Base-by-base conservation (phyloP, 2,888 invertebrate genomes). In the Cataglyphis cursor region DNA sequence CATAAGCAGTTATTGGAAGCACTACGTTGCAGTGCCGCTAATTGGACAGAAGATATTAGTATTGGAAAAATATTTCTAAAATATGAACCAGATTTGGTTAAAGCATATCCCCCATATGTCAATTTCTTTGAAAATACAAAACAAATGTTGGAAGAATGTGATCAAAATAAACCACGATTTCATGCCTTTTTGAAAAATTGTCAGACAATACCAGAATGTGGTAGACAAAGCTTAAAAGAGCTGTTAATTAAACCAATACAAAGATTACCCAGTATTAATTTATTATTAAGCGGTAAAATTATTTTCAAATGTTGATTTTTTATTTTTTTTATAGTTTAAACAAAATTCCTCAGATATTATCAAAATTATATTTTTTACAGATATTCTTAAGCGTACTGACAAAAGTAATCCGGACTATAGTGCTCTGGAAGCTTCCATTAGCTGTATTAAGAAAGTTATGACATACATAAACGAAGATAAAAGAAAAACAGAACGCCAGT, bases 41-140 rank as follows among this genome's bases (percentile, higher is more conserved):
- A 97, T 94, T 99, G 99, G 99, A 97, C 97, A 87, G 99, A 99
- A 94, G 98, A 99, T 93, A 96, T 96, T 91, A 96, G 97, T 92
- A 97, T 98, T 93, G 99, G 99, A 9, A 97, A 98, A 93, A 97
- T 99, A 91, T 97, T 99, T 94, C 96, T 98, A 76, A 97, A 97
- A 94, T 98, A 98, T 95, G 97, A 98, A 76, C 97, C 97, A 78
- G 98, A 98, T 93, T 96, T 99, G 94, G 96, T 98, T 90, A 99
- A 98, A 95, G 98, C 99, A 0, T 99, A 99, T 96, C 99, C 99
- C 86, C 99, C 99, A 28, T 99, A 99, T 95, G 98, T 99, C 80
- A 99, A 99, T 96, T 99, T 98, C 96, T 99, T 99, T 95, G 99
- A 99, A 95, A 98, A 98, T 95, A 98, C 99, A 95, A 99, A 99